A percentile compares a stretch with the other conserved stretches of the same genome.
phyloP scores from a whole-genome alignment of 2,113 vertebrate species.

The Callithrix jacchus region DNA sequence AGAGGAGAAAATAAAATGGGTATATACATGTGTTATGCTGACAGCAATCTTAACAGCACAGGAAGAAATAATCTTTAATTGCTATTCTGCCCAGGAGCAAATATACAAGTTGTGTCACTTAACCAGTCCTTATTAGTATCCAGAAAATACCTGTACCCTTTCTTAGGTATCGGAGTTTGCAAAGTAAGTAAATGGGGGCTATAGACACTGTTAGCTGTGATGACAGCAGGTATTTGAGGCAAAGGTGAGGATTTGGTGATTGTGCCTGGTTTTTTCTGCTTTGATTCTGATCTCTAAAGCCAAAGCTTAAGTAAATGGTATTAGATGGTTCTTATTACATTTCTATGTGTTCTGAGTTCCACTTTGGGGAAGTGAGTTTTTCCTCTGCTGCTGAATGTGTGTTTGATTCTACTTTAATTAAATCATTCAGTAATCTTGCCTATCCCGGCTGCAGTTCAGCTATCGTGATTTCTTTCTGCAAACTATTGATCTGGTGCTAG shows the following conservation, averaged over 20 bases:
- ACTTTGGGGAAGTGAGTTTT: constrained; percentile 41
- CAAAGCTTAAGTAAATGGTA: background rate
- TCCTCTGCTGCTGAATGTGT: background rate
- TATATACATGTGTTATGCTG: background rate
- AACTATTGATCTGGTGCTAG: background rate
- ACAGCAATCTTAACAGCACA: background rate
- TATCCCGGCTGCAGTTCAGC: background rate
- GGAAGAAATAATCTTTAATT: background rate
- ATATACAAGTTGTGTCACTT: background rate
- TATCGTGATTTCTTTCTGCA: background rate
- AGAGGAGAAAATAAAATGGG: constrained; percentile 18
- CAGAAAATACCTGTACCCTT: background rate
- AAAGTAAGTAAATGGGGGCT: background rate
- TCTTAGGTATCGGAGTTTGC: background rate
- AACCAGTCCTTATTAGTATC: background rate
- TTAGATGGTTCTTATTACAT: background rate
- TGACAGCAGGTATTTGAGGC: background rate
- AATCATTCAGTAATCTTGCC: background rate
- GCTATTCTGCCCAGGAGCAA: background rate
- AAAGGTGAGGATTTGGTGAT: background rate
- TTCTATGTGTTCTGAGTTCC: background rate
- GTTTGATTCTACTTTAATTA: constrained; percentile 30
- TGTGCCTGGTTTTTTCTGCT: background rate
- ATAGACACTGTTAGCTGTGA: background rate
- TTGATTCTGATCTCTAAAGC: background rate